These are phyloP conservation scores for Rhineura floridana DNA, from an alignment of 2,113 vertebrate genomes.

Conservation along the genomic window DNA sequence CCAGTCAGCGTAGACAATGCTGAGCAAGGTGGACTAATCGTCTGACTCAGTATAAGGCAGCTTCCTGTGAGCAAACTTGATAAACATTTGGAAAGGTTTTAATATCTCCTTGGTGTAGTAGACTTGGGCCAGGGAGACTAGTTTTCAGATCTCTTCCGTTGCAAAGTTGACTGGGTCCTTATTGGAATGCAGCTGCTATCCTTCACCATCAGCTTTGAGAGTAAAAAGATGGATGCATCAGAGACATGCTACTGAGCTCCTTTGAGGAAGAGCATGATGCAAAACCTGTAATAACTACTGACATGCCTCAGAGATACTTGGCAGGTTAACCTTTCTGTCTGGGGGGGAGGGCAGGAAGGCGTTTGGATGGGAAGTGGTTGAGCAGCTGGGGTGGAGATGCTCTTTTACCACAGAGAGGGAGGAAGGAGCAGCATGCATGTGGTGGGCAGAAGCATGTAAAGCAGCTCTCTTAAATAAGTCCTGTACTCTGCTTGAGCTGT, in stretches of 20 bases:
- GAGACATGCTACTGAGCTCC: background rate
- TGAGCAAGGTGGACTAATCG: no score
- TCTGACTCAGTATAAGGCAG: no score
- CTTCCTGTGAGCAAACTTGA: background rate
- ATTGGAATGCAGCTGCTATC: no score
- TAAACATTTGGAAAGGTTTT: background rate
- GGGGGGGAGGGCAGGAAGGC: background rate
- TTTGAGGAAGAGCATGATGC: background rate
- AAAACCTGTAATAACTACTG: background rate
- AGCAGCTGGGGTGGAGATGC: background rate
- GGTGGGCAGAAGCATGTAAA: no score
- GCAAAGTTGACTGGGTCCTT: no score
- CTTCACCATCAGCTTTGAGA: no score
- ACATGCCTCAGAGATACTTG: no score
- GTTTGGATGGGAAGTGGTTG: background rate
- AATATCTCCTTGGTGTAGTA: no score
- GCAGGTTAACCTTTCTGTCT: background rate
- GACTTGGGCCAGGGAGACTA: no score
- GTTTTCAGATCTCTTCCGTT: no score
- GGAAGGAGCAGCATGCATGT: rapidly evolving
- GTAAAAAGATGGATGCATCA: background rate
- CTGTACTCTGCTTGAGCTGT: background rate
- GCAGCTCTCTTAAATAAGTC: background rate
- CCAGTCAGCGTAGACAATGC: no score
- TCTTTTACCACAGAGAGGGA: background rate